phyloP scores from a whole-genome alignment of 2,888 invertebrate species.

The Caenorhabditis sp. region DNA sequence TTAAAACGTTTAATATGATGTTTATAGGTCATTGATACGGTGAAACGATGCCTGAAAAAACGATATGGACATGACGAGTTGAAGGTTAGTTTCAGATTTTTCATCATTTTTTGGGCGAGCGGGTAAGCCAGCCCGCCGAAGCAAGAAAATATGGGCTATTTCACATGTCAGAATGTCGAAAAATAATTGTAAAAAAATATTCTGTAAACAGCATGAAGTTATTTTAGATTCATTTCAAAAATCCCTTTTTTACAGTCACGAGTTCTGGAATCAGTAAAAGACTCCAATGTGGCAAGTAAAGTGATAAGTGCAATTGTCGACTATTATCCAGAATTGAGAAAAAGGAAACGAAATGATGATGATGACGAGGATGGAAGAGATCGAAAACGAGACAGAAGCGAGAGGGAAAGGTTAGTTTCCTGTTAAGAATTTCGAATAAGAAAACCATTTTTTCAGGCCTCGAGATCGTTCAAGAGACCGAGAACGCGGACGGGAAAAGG shows the following conservation, averaged over 20 bases:
- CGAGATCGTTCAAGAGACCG: constrained; percentile 6
- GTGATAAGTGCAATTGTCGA: constrained; percentile 45
- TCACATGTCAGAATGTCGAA: too few relatives aligned
- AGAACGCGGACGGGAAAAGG: background rate
- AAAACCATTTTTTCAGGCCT: background rate
- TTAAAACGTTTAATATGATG: background rate
- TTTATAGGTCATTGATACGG: constrained; percentile 38
- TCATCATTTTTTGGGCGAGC: background rate
- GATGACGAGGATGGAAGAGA: constrained; percentile 22
- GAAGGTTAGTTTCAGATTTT: too few relatives aligned
- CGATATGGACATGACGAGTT: constrained; percentile 52
- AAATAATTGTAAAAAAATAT: too few relatives aligned
- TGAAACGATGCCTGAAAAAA: constrained; percentile 52
- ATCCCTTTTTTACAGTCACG: constrained; percentile 38
- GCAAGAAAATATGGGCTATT: too few relatives aligned
- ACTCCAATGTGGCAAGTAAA: constrained; percentile 49
- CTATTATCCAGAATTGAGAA: constrained; percentile 47
- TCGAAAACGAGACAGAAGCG: constrained; percentile 22
- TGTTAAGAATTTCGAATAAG: too few relatives aligned
- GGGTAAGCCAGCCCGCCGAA: background rate
- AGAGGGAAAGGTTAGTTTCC: constrained; percentile 5
- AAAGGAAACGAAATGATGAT: constrained; percentile 39
- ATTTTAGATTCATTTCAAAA: too few relatives aligned
- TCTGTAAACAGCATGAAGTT: too few relatives aligned
- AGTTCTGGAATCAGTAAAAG: constrained; percentile 35